Base-by-base conservation (phyloP, 2,113 vertebrate genomes). In the Chinchilla lanigera region DNA sequence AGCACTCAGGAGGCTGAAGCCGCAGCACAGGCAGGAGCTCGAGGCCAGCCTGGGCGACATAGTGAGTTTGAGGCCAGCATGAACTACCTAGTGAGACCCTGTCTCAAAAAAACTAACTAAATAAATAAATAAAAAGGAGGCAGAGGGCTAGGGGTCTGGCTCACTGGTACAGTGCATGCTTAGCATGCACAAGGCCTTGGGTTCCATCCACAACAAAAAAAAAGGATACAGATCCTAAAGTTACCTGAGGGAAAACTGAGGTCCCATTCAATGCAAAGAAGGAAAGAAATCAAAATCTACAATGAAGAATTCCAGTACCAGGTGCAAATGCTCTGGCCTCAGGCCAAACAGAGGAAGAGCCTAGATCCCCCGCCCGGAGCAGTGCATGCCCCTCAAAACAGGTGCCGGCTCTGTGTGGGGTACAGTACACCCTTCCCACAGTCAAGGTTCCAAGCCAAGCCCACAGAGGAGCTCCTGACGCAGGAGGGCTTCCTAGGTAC, bases 381-480 rank as follows among this genome's bases (percentile, higher is more conserved):
- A 14, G 3, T 5, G 16, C 11, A 22, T 17, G n/a, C n/a, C 81
- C 85, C 41, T 50, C 24, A 7, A 26, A 38, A n/a, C 0, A 28
- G 19, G 5, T 2, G 20, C 19, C 19, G 35, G 26, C 6, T 63
- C 41, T 47, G 22, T 11, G 8, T 33, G 16, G 71, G n/a, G 73
- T 26, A 4, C 0, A 0, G 50, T 16, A 7, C 1, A 0, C 6
- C 30, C 24, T 14, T 60, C 44, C 80, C 38, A 35, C 7, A 2
- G 3, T 12, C 80, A n/a, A 9, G 14, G 69, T 38, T 50, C 81
- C 9, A 41, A 11, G 38, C 69, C 44, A 50, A 30, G 35, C 9
- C 26, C 14, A 35, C 0, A 4, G 1, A 9, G 26, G 11, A 26
- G 17, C 78, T 28, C 63, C 4, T 30, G 16, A 30, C 7, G 30